Evolutionary conservation across 2,888 invertebrate species (phyloP).

Genomic region (Mythimna lalbum): DNA sequence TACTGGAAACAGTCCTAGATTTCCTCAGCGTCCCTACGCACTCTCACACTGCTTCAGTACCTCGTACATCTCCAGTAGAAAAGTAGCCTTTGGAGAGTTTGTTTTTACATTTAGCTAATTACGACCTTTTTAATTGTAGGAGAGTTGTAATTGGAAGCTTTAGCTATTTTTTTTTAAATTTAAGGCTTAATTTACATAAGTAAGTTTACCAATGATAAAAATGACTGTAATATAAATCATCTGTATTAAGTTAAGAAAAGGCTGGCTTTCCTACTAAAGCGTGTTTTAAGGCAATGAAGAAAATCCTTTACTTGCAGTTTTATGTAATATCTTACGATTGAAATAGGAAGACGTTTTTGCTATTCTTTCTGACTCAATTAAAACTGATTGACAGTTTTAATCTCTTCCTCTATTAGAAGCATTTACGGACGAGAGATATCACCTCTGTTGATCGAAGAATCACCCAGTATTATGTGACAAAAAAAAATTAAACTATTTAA

Average conservation of each 20-base stretch:
- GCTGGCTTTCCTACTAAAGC: neutral
- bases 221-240: neutral
- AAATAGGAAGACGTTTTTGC: neutral
- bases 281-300: neutral
- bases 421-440: neutral
- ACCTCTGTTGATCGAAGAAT: no score
- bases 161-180: constrained; percentile 13
- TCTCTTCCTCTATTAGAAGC: neutral
- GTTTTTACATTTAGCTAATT: constrained; percentile 56
- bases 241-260: neutral
- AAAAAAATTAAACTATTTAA: no score
- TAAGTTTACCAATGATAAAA: neutral
- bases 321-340: neutral
- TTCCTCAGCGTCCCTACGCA: no score
- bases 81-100: constrained; percentile 23
- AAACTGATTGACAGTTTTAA: neutral
- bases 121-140: constrained; percentile 46
- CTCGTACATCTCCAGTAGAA: neutral
- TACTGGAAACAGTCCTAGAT: no score
- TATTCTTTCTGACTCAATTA: neutral
- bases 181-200: constrained; percentile 8
- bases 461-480: no score
- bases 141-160: constrained; percentile 34
- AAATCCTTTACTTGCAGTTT: neutral
- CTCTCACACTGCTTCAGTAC: neutral